Base-by-base conservation (phyloP, 2,888 invertebrate species). In the Epirrita christyi region DNA sequence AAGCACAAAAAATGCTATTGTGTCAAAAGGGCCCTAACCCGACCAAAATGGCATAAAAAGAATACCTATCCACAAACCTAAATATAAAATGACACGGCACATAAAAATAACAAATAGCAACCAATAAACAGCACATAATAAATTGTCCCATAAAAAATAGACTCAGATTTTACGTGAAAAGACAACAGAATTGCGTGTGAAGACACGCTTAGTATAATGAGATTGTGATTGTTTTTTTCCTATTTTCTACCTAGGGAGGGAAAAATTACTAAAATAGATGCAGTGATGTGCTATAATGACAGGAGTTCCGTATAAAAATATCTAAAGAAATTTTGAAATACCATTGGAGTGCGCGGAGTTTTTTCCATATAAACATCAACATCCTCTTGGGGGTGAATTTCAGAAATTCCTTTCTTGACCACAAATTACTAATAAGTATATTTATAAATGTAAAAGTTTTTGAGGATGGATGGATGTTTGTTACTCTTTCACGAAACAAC, bases 171-270 rank as follows among this genome's bases (percentile, higher is more conserved):
- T 55, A 62, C 55, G 58, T 58, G 63, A 57, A 57, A 58, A 67
- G 67, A 63, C 63, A 74, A 75, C 68, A 67, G 76, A 70, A 61
- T 84, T 70, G 86, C 86, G 86, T 86, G 86, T 72, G 71, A 71
- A 70, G 73, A 74, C 76, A 78, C 75, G 83, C 72, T 80, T 76
- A 70, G 67, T 75, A 71, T 84, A 85, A 86, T 85, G 80, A 78
- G 77, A 71, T 70, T 79, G 79, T 81, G 84, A 85, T 85, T 81
- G 85, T 80, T 79, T 55, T 61, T 76, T 72, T 68, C 69, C 71
- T 74, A 73, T 68, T 72, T 70, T 72, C 71, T 62, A 70, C 66
- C 68, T 66, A 66, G 76, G 73, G 73, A 72, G 66, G 69, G 32
- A 57, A 59, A 59, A 61, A 55, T 61, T 59, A 11, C 41, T 44